Base-by-base conservation (phyloP, 2,113 vertebrate species). In the Halichoerus grypus region DNA sequence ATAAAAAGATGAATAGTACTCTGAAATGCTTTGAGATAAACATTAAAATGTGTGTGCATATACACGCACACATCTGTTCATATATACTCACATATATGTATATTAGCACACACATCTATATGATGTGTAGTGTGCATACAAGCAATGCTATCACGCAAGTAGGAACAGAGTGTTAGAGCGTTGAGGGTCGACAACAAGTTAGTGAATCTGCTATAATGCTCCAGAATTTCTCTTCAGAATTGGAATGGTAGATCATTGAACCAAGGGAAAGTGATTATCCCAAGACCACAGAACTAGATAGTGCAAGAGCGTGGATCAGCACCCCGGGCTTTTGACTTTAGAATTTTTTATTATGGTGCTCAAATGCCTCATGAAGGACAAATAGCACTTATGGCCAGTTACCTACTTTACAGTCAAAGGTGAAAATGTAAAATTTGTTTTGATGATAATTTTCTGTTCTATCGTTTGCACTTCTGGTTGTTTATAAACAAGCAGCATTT, bases 1-100 rank as follows among this genome's bases (percentile, higher is more conserved):
- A 80, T 82, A 69, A 28, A 59, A 88, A 86, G 33, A 36, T 39
- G 16, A 80, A 22, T 85, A 51, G 93, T 89, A 71, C 33, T 83
- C 85, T 26, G 79, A 86, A 82, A 76, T 26, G 26, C 69, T 95
- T 82, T 96, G n/a, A 77, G 55, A 89, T 49, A 39, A 95, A 94
- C 15, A 24, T 63, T 22, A 28, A 33, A 57, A 0, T 80, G 7
- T 88, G 28, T 74, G 51, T 93, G 33, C 42, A 0, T 46, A 15
- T 8, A 57, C 18, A 4, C 1, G 28, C 49, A 6, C 18, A 12
- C 49, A 0, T 79, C 28, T 12, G 16, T 31, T 28, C 57, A 42
- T 3, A 12, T 80, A 3, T 18, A 26, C 21, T 5, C n/a, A 95
- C 39, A 28, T 16, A 15, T 0, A 51, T 2, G 0, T 42, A 24